Evolutionary conservation across 2,113 vertebrate species (phyloP), one percentile per base, ranked within the genome.

Genomic region (Hylia prasina): DNA sequence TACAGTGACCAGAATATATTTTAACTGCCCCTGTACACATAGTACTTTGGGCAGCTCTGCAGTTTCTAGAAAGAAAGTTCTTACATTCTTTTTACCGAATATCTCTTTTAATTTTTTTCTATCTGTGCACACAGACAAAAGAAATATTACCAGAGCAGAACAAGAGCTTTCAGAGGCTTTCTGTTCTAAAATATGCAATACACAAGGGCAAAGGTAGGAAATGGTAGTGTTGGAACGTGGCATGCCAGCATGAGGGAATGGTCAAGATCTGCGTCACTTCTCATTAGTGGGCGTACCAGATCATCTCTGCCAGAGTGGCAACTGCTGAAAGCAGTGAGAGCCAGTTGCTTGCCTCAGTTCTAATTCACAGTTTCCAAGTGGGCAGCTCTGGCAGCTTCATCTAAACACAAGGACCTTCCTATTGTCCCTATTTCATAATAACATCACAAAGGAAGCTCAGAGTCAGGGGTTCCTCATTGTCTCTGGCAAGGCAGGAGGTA

Each of bases 381-480:
- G 40, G 19, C 35, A 70, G 13, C 23, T 60, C 53, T 87, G 53
- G 28, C 69, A 95, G 22, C 78, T 54, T 79, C 56, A 25, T 30
- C 48, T 45, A 56, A 94, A 69, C 53, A 63, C 11, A 42, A 85
- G 35, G 19, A 47, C 45, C 13, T 68, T 68, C 51, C 47, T 65
- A 31, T 71, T 82, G 60, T 87, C 33, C 33, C 9, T 63, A 0
- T 65, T 82, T 91, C 70, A 24, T 39, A 78, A 84, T 8, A 70
- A 57, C 25, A 10, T 84, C 25, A 35, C 35, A 58, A 42, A 61
- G 11, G 35, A 37, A 87, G 13, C 22, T 92, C 0, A 0, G 20
- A 9, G 10, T 53, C 40, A 68, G 20, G 39, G 15, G 25, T 10
- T 6, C 4, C 1, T 78, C 51, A 47, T 89, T 1, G 0, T 65